Evolutionary conservation across 2,888 invertebrate species (phyloP).

Genomic region (Sepiola atlantica): DNA sequence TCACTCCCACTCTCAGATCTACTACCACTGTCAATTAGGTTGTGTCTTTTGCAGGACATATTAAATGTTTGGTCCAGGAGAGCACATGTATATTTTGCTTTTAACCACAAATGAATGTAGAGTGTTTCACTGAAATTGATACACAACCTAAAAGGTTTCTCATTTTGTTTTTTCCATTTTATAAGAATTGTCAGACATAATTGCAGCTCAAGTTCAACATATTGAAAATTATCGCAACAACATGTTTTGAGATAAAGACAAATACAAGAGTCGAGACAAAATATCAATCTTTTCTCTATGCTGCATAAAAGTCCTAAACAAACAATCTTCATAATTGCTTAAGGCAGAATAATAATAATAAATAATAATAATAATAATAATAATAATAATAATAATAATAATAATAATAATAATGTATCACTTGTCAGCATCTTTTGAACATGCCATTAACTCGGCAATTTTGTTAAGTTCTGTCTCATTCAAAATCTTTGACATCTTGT

Average conservation of each 20-base stretch:
- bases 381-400: slow-evolving; percentile 40
- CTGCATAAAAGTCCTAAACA: not conserved
- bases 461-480: not conserved
- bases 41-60: too few relatives aligned
- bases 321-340: slow-evolving; percentile 32
- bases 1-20: too few relatives aligned
- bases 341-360: not conserved
- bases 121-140: too few relatives aligned
- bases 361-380: slow-evolving; percentile 40
- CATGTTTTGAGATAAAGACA: not conserved
- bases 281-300: not conserved
- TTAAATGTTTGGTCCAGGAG: too few relatives aligned
- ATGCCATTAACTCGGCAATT: not conserved
- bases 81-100: too few relatives aligned
- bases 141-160: too few relatives aligned
- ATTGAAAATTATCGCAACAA: not conserved
- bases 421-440: not conserved
- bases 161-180: too few relatives aligned
- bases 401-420: slow-evolving; percentile 22
- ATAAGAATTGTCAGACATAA: not conserved
- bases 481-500: not conserved
- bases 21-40: too few relatives aligned
- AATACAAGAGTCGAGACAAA: not conserved
- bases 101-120: too few relatives aligned
- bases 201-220: not conserved